Conservation (phyloP, 2,888 invertebrate genomes). For the Melieria crassipennis region DNA sequence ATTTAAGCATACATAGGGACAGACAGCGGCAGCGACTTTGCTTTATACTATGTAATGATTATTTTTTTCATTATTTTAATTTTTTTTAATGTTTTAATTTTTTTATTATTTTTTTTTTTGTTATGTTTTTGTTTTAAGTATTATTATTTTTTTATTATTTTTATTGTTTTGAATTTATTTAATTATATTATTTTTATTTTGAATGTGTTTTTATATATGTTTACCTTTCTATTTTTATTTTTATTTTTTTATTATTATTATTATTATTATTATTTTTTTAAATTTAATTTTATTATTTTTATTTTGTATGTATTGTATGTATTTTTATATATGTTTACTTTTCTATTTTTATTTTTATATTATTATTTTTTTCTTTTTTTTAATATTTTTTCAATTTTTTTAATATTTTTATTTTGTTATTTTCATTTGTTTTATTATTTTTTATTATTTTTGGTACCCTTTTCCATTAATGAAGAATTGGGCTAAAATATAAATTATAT, state of each 20-base stretch:
- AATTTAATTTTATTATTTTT: neutral
- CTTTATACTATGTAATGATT: too few relatives aligned
- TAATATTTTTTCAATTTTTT: neutral
- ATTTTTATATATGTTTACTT: neutral
- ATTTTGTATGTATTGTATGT: neutral
- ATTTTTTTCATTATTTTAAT: neutral
- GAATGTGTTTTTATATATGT: neutral
- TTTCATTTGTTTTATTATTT: neutral
- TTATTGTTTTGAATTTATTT: neutral
- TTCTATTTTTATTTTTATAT: neutral
- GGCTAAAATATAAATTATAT: too few relatives aligned
- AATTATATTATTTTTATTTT: neutral
- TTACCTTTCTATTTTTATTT: neutral
- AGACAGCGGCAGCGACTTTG: too few relatives aligned
- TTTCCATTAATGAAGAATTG: neutral
- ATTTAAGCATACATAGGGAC: too few relatives aligned
- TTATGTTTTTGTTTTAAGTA: neutral
- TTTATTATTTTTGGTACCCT: neutral
- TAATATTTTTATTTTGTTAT: neutral
- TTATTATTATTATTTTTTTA: neutral
- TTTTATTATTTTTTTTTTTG: neutral
- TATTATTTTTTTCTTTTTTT: neutral
- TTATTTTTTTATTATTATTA: neutral
- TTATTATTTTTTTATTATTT: neutral
- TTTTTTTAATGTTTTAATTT: neutral